phyloP scores from a whole-genome alignment of 1,140 invertebrate species.

The Lamellibrachia luymesi region DNA sequence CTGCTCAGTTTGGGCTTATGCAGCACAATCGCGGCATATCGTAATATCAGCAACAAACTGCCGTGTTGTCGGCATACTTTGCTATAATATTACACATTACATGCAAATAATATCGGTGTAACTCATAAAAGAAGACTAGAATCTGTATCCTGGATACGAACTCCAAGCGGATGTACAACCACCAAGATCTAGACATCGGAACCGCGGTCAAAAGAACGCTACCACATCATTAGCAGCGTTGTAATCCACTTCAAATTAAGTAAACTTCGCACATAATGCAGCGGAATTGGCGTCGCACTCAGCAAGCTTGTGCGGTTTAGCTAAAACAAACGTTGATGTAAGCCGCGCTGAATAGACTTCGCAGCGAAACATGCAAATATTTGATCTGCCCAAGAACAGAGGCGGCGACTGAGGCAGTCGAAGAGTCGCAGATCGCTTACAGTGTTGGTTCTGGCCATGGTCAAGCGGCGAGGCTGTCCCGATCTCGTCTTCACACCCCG shows the following conservation, averaged over 20 bases:
- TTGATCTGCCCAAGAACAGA: not conserved
- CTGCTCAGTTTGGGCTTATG: not conserved
- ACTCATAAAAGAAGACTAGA: not conserved
- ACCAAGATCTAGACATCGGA: not conserved
- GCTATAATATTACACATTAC: not conserved
- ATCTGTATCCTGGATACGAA: not conserved
- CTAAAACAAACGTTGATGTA: not conserved
- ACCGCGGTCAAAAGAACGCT: not conserved
- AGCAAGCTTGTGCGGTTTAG: not conserved
- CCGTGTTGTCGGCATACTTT: not conserved
- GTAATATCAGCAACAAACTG: not conserved
- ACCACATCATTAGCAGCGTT: not conserved
- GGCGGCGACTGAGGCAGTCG: not conserved
- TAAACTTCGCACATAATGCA: constrained; percentile 5
- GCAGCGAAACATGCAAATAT: not conserved
- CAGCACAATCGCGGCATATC: not conserved
- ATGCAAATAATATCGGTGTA: not conserved
- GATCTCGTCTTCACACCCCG: not conserved
- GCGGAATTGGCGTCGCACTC: not conserved
- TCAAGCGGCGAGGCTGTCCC: not conserved
- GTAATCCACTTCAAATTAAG: constrained; percentile 5
- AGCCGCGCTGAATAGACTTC: not conserved
- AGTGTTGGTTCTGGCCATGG: not conserved
- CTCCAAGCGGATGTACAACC: not conserved
- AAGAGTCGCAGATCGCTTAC: not conserved